phyloP scores from a whole-genome alignment of 2,888 invertebrate species.

The Aproaerema taeniolella region DNA sequence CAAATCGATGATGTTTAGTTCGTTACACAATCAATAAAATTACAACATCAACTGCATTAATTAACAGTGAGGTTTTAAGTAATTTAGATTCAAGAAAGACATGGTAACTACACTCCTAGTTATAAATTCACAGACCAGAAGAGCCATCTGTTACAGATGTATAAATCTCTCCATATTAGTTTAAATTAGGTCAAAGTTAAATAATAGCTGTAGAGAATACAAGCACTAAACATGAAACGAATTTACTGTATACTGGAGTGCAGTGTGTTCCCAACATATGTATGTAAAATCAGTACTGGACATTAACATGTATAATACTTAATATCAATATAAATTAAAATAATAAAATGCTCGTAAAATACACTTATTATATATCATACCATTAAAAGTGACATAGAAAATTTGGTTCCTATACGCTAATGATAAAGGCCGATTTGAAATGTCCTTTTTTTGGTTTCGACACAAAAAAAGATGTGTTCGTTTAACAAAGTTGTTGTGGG shows the following conservation, averaged over 20 bases:
- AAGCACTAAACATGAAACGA: slow-evolving; percentile 28
- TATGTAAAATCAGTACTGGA: slow-evolving; percentile 65
- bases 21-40: slow-evolving; percentile 33
- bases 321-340: slow-evolving; percentile 65
- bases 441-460: slow-evolving; percentile 5
- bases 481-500: slow-evolving; percentile 21
- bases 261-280: slow-evolving; percentile 51
- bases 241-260: slow-evolving; percentile 31
- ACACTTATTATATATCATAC: slow-evolving; percentile 56
- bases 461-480: too few relatives aligned
- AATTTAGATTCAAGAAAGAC: slow-evolving; percentile 38
- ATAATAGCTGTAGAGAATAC: slow-evolving; percentile 45
- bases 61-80: slow-evolving; percentile 29
- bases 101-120: slow-evolving; percentile 54
- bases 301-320: slow-evolving; percentile 46
- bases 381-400: slow-evolving; percentile 72
- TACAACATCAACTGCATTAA: slow-evolving; percentile 18
- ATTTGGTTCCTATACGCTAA: slow-evolving; percentile 69
- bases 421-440: slow-evolving; percentile 52
- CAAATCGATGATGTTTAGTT: slow-evolving; percentile 35
- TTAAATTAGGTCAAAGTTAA: slow-evolving; percentile 27
- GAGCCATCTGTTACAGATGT: slow-evolving; percentile 30
- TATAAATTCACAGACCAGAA: slow-evolving; percentile 38
- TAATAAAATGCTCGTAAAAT: slow-evolving; percentile 49
- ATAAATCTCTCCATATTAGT: slow-evolving; percentile 27